A percentile compares a stretch with the other conserved stretches of the same genome.
Conservation (phyloP, 53 echinoderm and acorn worm genomes). For the Crossaster papposus region DNA sequence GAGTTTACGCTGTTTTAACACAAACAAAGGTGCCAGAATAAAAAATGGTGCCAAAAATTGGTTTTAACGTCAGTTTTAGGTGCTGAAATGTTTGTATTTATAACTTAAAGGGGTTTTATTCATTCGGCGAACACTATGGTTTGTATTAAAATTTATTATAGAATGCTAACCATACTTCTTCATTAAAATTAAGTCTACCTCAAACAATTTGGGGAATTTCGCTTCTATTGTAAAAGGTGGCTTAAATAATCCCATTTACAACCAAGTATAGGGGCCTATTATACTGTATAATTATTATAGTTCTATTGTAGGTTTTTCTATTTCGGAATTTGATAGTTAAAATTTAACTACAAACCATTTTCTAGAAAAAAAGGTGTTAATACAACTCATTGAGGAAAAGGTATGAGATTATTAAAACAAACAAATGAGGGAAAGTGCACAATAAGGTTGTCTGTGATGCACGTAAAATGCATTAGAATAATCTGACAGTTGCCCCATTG, state of each 20-base stretch:
- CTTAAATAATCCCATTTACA: background rate
- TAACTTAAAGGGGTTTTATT: background rate
- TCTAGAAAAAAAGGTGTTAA: background rate
- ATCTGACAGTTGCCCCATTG: too few relatives aligned
- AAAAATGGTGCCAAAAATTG: slow-evolving; percentile 7
- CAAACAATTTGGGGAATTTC: background rate
- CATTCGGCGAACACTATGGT: background rate
- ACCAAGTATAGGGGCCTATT: background rate
- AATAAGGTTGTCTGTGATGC: background rate
- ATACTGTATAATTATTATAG: background rate
- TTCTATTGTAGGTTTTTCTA: too few relatives aligned
- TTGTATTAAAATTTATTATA: background rate
- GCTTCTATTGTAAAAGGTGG: too few relatives aligned
- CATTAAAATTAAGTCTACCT: background rate
- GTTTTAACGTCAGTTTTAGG: background rate
- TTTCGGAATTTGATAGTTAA: too few relatives aligned
- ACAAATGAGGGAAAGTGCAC: too few relatives aligned
- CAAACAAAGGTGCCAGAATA: slow-evolving; percentile 10
- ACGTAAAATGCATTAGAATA: background rate
- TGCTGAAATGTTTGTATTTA: background rate
- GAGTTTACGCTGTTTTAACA: background rate
- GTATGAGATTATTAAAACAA: background rate
- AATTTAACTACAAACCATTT: background rate
- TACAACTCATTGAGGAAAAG: background rate
- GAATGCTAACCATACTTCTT: background rate